Conservation (phyloP, 1,140 invertebrate genomes). For the Macrobrachium rosenbergii region DNA sequence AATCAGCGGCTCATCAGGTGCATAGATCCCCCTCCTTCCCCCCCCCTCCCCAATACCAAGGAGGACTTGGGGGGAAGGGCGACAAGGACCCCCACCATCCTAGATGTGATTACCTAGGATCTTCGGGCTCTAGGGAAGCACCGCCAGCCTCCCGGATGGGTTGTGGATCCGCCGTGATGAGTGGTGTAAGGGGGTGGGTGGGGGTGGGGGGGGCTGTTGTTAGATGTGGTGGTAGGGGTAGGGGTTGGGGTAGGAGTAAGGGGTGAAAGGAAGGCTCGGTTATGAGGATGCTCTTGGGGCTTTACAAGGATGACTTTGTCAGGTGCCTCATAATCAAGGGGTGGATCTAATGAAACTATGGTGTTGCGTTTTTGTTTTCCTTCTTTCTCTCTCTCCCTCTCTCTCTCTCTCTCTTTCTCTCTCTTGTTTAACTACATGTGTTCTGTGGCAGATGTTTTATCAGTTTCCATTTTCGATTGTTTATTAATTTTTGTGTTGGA, state of each 20-base stretch:
- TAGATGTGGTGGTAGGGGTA: background rate
- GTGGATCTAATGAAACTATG: background rate
- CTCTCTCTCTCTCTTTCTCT: too few relatives aligned
- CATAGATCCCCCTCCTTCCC: background rate
- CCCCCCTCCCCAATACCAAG: background rate
- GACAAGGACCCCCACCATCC: background rate
- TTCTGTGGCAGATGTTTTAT: too few relatives aligned
- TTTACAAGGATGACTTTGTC: too few relatives aligned
- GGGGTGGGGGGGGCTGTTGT: background rate
- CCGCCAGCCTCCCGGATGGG: background rate
- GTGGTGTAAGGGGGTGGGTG: background rate
- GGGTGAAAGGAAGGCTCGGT: background rate
- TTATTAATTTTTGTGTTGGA: too few relatives aligned
- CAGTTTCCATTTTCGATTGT: too few relatives aligned
- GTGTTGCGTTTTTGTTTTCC: too few relatives aligned
- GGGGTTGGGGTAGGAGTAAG: background rate
- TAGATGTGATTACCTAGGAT: background rate
- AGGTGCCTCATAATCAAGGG: background rate
- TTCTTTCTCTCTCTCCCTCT: too few relatives aligned
- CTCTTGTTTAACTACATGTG: too few relatives aligned
- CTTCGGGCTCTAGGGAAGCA: background rate
- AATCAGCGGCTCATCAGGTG: constrained; percentile 15
- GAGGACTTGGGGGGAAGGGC: background rate
- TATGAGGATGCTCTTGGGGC: too few relatives aligned
- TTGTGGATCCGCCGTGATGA: background rate